phyloP scores from a whole-genome alignment of 37 sponge, comb jelly and placozoan genomes.

The Halisarca cf. caerulea region DNA sequence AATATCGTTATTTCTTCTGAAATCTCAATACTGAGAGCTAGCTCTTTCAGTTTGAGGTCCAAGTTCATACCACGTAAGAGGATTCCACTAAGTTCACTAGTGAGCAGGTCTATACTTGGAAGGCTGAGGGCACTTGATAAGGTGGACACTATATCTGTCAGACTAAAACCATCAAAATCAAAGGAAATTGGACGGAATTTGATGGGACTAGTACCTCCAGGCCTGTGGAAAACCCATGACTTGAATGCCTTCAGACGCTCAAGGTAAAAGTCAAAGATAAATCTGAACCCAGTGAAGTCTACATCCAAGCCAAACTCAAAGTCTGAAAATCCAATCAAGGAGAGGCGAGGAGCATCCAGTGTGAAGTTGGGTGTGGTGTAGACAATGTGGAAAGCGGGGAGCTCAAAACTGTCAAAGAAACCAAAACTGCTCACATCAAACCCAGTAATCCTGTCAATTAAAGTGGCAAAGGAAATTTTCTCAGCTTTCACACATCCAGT shows the following conservation, averaged over 20 bases:
- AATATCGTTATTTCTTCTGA: neutral
- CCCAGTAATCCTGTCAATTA: neutral
- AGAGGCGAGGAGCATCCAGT: neutral
- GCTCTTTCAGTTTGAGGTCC: neutral
- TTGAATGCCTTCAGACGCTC: too few relatives aligned
- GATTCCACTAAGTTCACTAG: neutral
- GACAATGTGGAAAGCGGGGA: neutral
- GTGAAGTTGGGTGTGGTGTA: neutral
- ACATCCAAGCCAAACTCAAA: too few relatives aligned
- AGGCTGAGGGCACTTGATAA: neutral
- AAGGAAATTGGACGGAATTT: too few relatives aligned
- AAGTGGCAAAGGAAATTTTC: neutral
- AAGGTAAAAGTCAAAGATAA: too few relatives aligned
- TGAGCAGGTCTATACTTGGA: constrained; percentile 3
- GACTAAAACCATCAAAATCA: neutral
- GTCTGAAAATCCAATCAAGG: neutral
- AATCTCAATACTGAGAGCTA: neutral
- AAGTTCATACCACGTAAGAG: neutral
- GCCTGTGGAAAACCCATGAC: too few relatives aligned
- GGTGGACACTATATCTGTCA: neutral
- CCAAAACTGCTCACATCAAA: neutral
- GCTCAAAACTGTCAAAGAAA: neutral
- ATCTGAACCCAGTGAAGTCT: too few relatives aligned
- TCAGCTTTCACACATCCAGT: neutral
- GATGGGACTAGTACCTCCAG: too few relatives aligned